A percentile compares a stretch with the other conserved stretches of the same genome.
These are phyloP conservation scores for Aleiodes testaceus DNA, from an alignment of 2,888 invertebrate species.

Conservation along the genomic window DNA sequence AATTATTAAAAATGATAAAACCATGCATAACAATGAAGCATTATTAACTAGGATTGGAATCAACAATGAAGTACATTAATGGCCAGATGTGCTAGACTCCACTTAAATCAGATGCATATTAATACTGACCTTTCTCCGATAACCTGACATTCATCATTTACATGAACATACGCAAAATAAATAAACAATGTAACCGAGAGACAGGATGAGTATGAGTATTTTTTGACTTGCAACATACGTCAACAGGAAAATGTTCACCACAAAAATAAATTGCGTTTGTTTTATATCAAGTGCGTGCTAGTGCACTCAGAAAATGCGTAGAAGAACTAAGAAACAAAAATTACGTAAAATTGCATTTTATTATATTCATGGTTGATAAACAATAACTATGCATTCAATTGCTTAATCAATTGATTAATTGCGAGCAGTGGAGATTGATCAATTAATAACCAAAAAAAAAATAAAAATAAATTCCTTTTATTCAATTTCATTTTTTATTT, in stretches of 20 bases:
- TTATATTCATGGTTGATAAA: background rate
- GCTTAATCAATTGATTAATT: background rate
- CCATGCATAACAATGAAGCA: constrained; percentile 7
- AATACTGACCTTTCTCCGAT: constrained; percentile 12
- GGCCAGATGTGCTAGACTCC: background rate
- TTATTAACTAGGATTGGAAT: constrained; percentile 2
- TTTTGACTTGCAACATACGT: background rate
- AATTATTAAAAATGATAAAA: constrained; percentile 30
- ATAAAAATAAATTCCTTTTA: background rate
- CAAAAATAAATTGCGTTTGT: background rate
- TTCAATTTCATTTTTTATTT: background rate
- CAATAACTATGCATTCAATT: background rate
- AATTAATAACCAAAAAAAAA: background rate
- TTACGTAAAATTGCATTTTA: background rate
- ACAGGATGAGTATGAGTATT: background rate
- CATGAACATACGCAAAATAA: background rate
- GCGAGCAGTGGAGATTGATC: background rate
- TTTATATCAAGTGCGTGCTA: constrained; percentile 9
- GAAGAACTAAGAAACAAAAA: constrained; percentile 6
- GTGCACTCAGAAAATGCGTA: constrained; percentile 2
- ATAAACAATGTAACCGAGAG: background rate
- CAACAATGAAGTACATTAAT: background rate
- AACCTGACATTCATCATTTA: constrained; percentile 10
- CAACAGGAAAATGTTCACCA: too few relatives aligned
- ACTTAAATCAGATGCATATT: background rate